Evolutionary conservation across 1,140 invertebrate genomes (phyloP).

Genomic region (Oscheius sp.): DNA sequence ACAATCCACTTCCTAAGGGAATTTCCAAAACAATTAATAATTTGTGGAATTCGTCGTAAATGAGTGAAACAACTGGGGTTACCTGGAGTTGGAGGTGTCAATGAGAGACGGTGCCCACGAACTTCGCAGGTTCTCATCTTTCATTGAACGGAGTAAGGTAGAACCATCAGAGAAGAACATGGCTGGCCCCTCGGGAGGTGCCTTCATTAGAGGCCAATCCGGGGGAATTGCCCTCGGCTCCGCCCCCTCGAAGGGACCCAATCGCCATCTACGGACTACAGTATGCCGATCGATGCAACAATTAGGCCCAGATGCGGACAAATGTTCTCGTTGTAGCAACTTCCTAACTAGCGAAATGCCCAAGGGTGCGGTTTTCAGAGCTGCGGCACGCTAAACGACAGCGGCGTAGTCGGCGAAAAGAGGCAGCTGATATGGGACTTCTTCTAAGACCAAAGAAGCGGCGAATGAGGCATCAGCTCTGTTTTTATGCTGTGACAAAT

Average conservation of each 20-base stretch:
- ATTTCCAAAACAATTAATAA: too few relatives aligned
- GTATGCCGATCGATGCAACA: slow-evolving; percentile 7
- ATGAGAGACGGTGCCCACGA: slow-evolving; percentile 42
- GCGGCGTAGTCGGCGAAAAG: too few relatives aligned
- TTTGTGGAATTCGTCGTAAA: too few relatives aligned
- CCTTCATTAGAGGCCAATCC: slow-evolving; percentile 35
- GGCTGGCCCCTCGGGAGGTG: slow-evolving; percentile 29
- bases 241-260: slow-evolving; percentile 18
- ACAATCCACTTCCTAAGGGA: too few relatives aligned
- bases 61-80: slow-evolving; percentile 13
- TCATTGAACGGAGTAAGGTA: slow-evolving; percentile 46
- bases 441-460: too few relatives aligned
- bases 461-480: too few relatives aligned
- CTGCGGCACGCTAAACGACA: too few relatives aligned
- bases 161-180: slow-evolving; percentile 55
- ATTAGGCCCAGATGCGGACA: not conserved
- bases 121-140: slow-evolving; percentile 43
- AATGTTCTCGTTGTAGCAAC: slow-evolving; percentile 1
- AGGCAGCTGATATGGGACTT: too few relatives aligned
- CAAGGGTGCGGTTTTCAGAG: not conserved
- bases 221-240: slow-evolving; percentile 12
- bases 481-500: too few relatives aligned
- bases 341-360: not conserved
- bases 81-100: slow-evolving; percentile 50
- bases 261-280: slow-evolving; percentile 2